Evolutionary conservation across 2,113 vertebrate genomes (phyloP), one percentile per base, ranked within the genome.

Genomic region (Anas platyrhynchos): DNA sequence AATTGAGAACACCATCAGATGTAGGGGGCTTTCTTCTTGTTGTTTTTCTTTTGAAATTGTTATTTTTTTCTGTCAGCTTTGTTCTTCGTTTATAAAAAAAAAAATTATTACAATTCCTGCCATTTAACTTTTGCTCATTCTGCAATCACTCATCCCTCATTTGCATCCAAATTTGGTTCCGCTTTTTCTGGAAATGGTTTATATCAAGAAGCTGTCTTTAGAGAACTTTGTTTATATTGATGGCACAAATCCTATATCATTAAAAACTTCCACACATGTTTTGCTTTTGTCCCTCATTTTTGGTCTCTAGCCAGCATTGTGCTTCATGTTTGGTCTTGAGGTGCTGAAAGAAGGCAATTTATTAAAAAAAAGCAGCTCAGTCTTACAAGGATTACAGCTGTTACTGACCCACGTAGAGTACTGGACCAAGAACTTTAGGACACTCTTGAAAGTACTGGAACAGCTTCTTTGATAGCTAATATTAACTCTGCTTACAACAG

Each of bases 101-200:
- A 92, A 76, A 31, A 65, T 54, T 67, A 88, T 87, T 66, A 20
- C 7, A 89, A 89, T 83, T 89, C 77, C 44, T 84, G 74, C 25
- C 48, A 76, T 94, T 87, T 68, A 85, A 75, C 31, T 86, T 90
- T 36, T 88, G 34, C 46, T 89, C 59, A 52, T 75, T 91, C 54
- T 91, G 56, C 50, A 95, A 78, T n/a, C 23, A 79, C 7, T 86
- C 52, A 73, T 79, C n/a, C 55, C 21, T 79, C 31, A 84, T 89
- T 84, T 94, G 59, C 50, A 92, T 59, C 58, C 58, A 92, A 91
- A 95, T 91, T 73, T 96, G 41, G 74, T 83, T 92, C 16, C 38
- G 4, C 5, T 84, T 78, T 82, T 62, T 41, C 32, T 88, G 44
- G 38, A 86, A 95, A 77, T 16, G 0, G 44, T 86, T 92, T 90